Base-by-base conservation (phyloP, 2,113 vertebrate species). In the Sitta europaea region DNA sequence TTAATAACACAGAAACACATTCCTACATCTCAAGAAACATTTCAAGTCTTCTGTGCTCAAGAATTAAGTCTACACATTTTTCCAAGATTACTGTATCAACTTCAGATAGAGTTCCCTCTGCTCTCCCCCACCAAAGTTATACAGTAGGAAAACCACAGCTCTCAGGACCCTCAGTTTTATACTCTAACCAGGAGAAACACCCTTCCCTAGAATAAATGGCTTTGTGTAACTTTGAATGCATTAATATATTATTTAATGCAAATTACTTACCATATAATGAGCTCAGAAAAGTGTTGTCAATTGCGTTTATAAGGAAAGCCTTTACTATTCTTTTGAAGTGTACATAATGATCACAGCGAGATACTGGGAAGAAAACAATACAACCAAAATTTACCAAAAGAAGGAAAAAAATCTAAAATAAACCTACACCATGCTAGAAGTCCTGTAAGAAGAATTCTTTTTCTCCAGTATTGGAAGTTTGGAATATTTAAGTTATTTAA, bases 301-400 rank as follows among this genome's bases (percentile, higher is more conserved):
- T 85, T 45, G 98, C 97, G 93, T 98, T 98, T 94, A 98, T 99
- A 42, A 99, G 97, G 91, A 99, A 97, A 66, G 98, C 98, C 71
- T 98, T 98, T 68, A 99, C 97, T 88, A 98, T 97, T 97, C 97
- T 98, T 96, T 98, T 94, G 94, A 99, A 98, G 88, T 99, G 98
- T 45, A 94, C 95, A 31, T 92, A 97, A 95, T 95, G 98, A 68
- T 98, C 97, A 80, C 94, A 96, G 57, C 87, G 97, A 74, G 90
- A 92, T 53, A 98, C 98, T 99, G 92, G 65, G 70, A 97, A 96
- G 70, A 90, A 96, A 86, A 40, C 74, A 94, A 47, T 19, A n/a
- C 18, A 94, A 94, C 1, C 31, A 92, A 18, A 54, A 36, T 82
- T 88, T n/a, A 90, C 3, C 4, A 55, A 66, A 31, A 54, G 35